These are phyloP conservation scores for Rapana venosa DNA, from an alignment of 2,888 invertebrate species.

Conservation along the genomic window DNA sequence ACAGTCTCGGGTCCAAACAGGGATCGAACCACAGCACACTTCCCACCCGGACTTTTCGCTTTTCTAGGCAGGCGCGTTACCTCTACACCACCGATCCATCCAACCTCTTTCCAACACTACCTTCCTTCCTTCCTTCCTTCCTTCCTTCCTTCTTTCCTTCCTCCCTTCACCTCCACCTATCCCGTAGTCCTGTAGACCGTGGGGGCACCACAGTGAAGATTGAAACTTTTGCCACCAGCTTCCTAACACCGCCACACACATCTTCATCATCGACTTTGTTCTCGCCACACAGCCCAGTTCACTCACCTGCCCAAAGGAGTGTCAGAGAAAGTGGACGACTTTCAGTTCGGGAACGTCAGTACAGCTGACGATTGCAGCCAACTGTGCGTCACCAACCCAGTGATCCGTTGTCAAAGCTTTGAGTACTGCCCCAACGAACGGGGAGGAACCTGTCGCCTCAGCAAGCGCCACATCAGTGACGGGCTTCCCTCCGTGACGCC, in stretches of 20 bases:
- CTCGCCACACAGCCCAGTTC: conserved; percentile 61
- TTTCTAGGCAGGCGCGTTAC: no score
- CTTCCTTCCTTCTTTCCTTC: no score
- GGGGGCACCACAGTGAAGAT: no score
- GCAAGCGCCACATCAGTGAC: conserved; percentile 55
- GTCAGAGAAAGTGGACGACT: conserved; percentile 57
- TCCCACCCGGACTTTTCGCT: no score
- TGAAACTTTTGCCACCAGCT: no score
- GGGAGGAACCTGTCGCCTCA: conserved; percentile 57
- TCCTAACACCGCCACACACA: background rate
- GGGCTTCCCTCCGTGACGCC: conserved; percentile 35
- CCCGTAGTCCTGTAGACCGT: no score
- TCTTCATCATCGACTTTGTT: background rate
- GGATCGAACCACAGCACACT: no score
- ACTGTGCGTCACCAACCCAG: conserved; percentile 56
- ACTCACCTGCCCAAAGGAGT: conserved; percentile 54
- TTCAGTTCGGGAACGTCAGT: conserved; percentile 42
- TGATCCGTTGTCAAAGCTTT: conserved; percentile 63
- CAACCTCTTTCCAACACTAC: no score
- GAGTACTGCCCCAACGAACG: conserved; percentile 57
- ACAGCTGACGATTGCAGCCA: conserved; percentile 55
- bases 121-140: no score
- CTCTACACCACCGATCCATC: no score
- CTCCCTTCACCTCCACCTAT: no score
- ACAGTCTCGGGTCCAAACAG: no score